Conservation (phyloP, 2,113 vertebrate genomes). For the Hypanus sabinus region DNA sequence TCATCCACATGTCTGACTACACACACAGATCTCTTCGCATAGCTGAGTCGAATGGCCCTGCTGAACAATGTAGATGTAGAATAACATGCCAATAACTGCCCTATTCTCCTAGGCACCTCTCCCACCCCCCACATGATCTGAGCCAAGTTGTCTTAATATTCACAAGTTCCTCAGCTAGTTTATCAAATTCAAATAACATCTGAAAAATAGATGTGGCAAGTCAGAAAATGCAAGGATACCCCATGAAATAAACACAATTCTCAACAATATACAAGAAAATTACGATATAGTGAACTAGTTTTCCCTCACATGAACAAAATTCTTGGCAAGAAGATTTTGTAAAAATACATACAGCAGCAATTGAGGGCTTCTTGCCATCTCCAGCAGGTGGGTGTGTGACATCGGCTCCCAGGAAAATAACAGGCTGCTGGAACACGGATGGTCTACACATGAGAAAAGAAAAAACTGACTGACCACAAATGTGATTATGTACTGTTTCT, state of each 20-base stretch:
- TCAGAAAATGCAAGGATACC: not conserved
- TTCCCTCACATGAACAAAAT: not conserved
- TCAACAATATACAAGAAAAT: not conserved
- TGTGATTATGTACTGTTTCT: not conserved
- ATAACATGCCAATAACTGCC: not conserved
- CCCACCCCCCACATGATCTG: not conserved
- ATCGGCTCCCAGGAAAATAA: constrained; percentile 97
- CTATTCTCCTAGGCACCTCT: not conserved
- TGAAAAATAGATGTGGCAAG: not conserved
- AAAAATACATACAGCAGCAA: constrained; percentile 81
- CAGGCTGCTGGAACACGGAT: constrained; percentile 98
- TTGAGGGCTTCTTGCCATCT: constrained; percentile 97
- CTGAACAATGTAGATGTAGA: not conserved
- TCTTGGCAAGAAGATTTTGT: not conserved
- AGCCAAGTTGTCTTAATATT: not conserved
- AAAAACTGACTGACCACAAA: not conserved
- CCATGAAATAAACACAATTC: not conserved
- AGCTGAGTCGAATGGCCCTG: too few species aligned
- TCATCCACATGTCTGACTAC: not conserved
- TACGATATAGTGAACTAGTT: not conserved
- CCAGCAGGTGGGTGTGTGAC: constrained; percentile 97
- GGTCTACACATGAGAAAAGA: constrained; percentile 66
- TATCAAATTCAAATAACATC: not conserved
- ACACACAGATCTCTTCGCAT: not conserved
- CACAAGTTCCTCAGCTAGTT: too few species aligned